A percentile compares a stretch with the other conserved stretches of the same genome.
Conservation (phyloP, 2,113 vertebrate species). For the Macquaria ambigua region DNA sequence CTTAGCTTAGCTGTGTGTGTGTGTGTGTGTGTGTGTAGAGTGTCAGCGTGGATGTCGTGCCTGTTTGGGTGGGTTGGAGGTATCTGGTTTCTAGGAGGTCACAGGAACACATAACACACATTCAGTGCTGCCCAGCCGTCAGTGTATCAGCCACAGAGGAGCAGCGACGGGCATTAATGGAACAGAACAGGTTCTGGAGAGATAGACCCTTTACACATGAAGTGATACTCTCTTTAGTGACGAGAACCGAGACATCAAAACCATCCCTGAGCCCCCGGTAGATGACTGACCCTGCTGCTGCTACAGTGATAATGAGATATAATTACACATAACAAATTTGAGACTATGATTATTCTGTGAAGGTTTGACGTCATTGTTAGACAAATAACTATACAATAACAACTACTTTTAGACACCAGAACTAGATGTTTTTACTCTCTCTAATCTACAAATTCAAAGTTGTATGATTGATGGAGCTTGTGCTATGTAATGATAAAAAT, state of each 20-base stretch:
- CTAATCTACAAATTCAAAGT: neutral
- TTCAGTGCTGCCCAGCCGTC: conserved; percentile 29
- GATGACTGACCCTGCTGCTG: neutral
- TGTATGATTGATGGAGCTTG: neutral
- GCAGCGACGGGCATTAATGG: neutral
- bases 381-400: neutral
- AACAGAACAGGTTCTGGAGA: conserved; percentile 7
- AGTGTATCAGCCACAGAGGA: conserved; percentile 18
- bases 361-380: neutral
- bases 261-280: neutral
- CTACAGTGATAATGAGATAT: neutral
- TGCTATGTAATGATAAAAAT: neutral
- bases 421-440: neutral
- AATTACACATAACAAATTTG: neutral
- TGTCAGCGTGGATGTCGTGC: conserved; percentile 68
- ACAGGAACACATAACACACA: conserved; percentile 64
- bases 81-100: conserved; percentile 68
- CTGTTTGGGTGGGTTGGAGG: conserved; percentile 55
- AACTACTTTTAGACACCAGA: neutral
- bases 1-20: conserved; percentile 28
- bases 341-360: neutral
- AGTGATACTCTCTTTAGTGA: neutral
- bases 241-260: neutral
- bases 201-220: neutral
- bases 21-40: conserved; percentile 27